These are phyloP conservation scores for Calonectris borealis DNA, from an alignment of 2,113 vertebrate species.

Conservation along the genomic window DNA sequence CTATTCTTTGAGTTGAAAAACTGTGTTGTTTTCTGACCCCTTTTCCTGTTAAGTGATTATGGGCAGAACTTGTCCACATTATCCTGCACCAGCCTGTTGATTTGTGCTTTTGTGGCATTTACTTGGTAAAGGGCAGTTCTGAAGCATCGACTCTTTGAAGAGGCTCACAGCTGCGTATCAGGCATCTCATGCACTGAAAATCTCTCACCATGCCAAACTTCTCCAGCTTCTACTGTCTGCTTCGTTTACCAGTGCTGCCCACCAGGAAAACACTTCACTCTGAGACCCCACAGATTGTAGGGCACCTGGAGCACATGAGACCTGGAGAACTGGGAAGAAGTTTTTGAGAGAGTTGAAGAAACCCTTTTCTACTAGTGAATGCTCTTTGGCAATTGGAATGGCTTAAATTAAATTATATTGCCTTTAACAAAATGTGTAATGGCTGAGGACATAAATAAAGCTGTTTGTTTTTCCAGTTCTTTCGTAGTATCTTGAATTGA, in stretches of 20 bases:
- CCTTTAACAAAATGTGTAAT: slow-evolving; percentile 35
- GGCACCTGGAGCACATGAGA: background rate
- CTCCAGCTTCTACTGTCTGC: slow-evolving; percentile 18
- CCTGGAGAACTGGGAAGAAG: background rate
- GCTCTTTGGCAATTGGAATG: background rate
- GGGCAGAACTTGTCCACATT: background rate
- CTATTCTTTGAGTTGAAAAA: background rate
- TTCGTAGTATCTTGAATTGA: background rate
- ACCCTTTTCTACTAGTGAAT: background rate
- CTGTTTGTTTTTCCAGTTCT: slow-evolving; percentile 4
- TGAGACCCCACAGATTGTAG: slow-evolving; percentile 19
- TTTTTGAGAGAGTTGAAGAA: slow-evolving; percentile 14
- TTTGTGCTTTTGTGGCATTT: slow-evolving; percentile 56
- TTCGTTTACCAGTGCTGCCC: background rate
- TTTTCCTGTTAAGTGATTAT: background rate
- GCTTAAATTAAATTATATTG: background rate
- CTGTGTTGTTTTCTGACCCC: background rate
- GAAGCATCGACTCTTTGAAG: slow-evolving; percentile 16
- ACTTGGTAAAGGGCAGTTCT: slow-evolving; percentile 42
- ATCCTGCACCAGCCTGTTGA: slow-evolving; percentile 1
- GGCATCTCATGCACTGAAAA: background rate
- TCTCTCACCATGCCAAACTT: background rate
- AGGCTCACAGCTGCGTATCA: background rate
- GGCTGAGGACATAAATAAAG: slow-evolving; percentile 10
- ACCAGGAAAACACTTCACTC: background rate